A percentile compares a stretch with the other conserved stretches of the same genome.
phyloP scores from a whole-genome alignment of 2,113 vertebrate genomes.

The Atractosteus spatula region DNA sequence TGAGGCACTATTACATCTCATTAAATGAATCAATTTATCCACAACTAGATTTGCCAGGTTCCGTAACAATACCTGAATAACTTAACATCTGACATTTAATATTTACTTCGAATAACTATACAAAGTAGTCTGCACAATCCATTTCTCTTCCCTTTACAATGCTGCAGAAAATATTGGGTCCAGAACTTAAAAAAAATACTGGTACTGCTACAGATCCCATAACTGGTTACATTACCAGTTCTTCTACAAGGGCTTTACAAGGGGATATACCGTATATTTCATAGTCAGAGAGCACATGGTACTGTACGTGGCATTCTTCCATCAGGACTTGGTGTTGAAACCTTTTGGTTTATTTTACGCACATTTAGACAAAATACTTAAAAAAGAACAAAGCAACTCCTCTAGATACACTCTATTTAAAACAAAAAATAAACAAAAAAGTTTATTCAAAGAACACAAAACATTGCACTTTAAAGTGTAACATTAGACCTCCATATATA shows the following conservation, averaged over 20 bases:
- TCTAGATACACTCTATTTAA: slow-evolving; percentile 48
- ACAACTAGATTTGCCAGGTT: slow-evolving; percentile 15
- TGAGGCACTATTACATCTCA: slow-evolving; percentile 19
- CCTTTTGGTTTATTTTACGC: slow-evolving; percentile 11
- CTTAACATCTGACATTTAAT: slow-evolving; percentile 7
- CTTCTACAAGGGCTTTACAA: too few relatives aligned
- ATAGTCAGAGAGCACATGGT: too few relatives aligned
- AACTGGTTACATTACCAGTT: too few relatives aligned
- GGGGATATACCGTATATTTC: too few relatives aligned
- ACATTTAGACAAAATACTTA: slow-evolving; percentile 66
- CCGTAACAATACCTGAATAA: slow-evolving; percentile 29
- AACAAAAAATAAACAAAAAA: slow-evolving; percentile 35
- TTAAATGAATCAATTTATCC: slow-evolving; percentile 7
- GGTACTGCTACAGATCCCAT: too few relatives aligned
- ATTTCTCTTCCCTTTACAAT: slow-evolving; percentile 3
- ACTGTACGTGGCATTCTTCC: too few relatives aligned
- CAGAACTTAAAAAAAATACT: slow-evolving; percentile 13
- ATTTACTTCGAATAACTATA: slow-evolving; percentile 11
- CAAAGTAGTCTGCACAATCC: slow-evolving; percentile 1
- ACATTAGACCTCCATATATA: slow-evolving; percentile 54
- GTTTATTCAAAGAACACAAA: neutral
- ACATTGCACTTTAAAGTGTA: slow-evolving; percentile 24
- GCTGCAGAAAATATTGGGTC: slow-evolving; percentile 43
- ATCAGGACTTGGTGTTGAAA: neutral
- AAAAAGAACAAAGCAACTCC: slow-evolving; percentile 54